Conservation (phyloP, 1,140 invertebrate genomes). For the Matsumurasca onukii region DNA sequence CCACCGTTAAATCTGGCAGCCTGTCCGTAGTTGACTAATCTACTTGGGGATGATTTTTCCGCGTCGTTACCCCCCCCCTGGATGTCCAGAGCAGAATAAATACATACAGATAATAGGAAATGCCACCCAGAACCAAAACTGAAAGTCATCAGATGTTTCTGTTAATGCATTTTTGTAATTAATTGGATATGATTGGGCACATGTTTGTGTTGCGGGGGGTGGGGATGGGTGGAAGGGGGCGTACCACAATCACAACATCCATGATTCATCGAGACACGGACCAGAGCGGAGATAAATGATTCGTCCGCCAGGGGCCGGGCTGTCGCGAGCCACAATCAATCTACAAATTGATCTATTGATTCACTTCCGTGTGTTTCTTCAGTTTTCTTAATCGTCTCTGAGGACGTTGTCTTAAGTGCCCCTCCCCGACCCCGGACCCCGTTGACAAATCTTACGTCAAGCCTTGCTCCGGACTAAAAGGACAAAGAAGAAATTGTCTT, state of each 20-base stretch:
- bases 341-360: slow-evolving; percentile 1
- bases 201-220: not conserved
- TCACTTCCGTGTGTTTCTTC: not conserved
- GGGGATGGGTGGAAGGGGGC: not conserved
- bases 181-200: not conserved
- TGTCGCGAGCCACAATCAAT: not conserved
- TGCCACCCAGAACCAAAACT: not conserved
- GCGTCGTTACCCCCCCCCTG: too few relatives aligned
- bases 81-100: not conserved
- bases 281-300: not conserved
- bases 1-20: too few relatives aligned
- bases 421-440: not conserved
- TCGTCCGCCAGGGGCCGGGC: not conserved
- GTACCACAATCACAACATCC: not conserved
- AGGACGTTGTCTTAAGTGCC: not conserved
- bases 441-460: not conserved
- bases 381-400: not conserved
- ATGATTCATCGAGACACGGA: not conserved
- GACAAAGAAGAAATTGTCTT: not conserved
- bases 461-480: not conserved
- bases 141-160: not conserved
- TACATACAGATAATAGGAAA: not conserved
- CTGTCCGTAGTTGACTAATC: too few relatives aligned
- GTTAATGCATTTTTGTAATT: slow-evolving; percentile 1
- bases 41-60: too few relatives aligned